Percentiles rank a stretch among this genome's conserved stretches.
Evolutionary conservation across 2,797 vertebrate genomes (phyloP).

Genomic region (Benthosema pterotum): DNA sequence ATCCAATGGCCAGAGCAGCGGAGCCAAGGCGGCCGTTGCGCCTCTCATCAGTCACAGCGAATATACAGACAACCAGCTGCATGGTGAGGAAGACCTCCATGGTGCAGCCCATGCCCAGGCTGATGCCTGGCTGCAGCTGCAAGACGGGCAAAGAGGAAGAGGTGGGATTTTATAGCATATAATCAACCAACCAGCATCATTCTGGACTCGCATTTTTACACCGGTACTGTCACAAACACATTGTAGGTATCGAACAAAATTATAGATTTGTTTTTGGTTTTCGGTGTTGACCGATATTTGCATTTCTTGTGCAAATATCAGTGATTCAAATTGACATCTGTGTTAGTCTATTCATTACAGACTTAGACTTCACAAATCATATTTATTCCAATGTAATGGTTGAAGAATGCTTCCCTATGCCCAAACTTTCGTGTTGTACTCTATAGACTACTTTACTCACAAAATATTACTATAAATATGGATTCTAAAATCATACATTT

Average conservation of each 20-base stretch:
- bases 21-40: constrained; percentile 89
- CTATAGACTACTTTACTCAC: neutral
- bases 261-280: no score
- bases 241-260: no score
- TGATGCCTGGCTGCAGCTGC: constrained; percentile 92
- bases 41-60: constrained; percentile 92
- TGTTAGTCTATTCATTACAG: no score
- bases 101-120: constrained; percentile 90
- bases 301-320: no score
- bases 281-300: no score
- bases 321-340: no score
- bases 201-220: neutral
- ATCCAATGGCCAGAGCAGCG: constrained; percentile 90
- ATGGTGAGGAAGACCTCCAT: constrained; percentile 94
- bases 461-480: no score
- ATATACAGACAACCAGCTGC: constrained; percentile 93
- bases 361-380: no score
- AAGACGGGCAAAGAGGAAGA: constrained; percentile 2
- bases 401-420: no score
- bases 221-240: no score
- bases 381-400: no score
- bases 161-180: neutral
- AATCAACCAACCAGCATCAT: neutral
- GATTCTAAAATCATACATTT: no score
- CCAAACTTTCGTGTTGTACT: neutral